Evolutionary conservation across 1,140 invertebrate species (phyloP), one percentile per base, ranked within the genome.

Genomic region (Prorops nasuta): DNA sequence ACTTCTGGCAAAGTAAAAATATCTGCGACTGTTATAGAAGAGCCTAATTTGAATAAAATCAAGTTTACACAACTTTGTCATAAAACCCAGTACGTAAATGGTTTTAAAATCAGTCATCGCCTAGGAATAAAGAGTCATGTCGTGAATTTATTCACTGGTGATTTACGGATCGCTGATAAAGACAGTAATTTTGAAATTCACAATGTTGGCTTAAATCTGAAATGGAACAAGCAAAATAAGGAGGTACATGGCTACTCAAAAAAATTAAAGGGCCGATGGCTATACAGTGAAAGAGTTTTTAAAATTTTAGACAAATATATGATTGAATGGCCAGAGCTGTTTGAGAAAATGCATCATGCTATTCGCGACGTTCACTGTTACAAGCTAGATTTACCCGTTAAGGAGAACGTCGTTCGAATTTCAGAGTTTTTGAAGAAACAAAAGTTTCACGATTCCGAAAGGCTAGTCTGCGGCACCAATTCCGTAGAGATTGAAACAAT

Each of bases 181-280:
- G 65, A 12, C 57, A 63, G 2, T 64, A 69, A 9, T 58, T 7
- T 44, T 70, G n/a, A 88, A 86, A 67, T n/a, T n/a, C 67, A 87
- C 17, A 97, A 98, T 67, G 82, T 98, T 20, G 96, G 95, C 0
- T 78, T 98, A 8, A 92, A 95, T 72, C 78, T 98, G 1, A 98
- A 98, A 71, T 92, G 89, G 60, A 92, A 88, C 42, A 94, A 91
- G 71, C 86, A 72, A 28, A 86, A 84, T 54, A 1, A 81, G 85
- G 19, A 90, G 74, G 80, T 93, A 1, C 81, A 85, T 20, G 93
- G 92, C 8, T 96, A 88, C 66, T 93, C 93, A 0, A 87, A 80
- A 40, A 89, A 86, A 65, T 67, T 80, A 1, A 81, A 83, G 12
- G 82, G 82, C 54, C 70, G 81, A 17, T 97, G 94, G 94, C 68